These are phyloP conservation scores for Cololabis saira DNA, from an alignment of 2,113 vertebrate genomes.

Conservation along the genomic window DNA sequence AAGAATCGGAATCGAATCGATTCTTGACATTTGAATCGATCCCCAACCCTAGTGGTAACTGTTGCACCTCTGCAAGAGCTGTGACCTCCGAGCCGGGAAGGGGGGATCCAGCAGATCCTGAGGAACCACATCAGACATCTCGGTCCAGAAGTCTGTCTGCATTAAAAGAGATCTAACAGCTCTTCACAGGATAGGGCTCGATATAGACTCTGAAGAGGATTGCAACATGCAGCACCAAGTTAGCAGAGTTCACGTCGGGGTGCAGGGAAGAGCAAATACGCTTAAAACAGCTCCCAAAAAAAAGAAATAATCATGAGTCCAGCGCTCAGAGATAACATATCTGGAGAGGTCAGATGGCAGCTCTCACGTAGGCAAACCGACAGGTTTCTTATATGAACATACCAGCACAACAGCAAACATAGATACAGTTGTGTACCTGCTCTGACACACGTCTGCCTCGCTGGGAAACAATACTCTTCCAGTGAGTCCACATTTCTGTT, in stretches of 20 bases:
- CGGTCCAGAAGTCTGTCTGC: background rate
- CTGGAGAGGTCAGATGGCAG: conserved; percentile 37
- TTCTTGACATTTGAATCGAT: too few species aligned
- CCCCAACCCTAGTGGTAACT: too few species aligned
- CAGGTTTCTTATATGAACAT: conserved; percentile 40
- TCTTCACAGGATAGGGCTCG: background rate
- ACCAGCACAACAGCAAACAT: conserved; percentile 53
- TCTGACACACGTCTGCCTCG: background rate
- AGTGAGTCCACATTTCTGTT: background rate
- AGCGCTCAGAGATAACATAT: conserved; percentile 57
- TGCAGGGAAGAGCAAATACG: conserved; percentile 60
- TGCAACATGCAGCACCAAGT: too few species aligned
- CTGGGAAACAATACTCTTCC: background rate
- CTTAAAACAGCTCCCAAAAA: conserved; percentile 33
- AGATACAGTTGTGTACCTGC: conserved; percentile 29
- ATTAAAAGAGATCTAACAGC: background rate
- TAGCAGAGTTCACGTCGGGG: conserved; percentile 64
- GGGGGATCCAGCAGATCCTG: too few species aligned
- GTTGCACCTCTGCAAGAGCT: too few species aligned
- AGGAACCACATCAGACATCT: too few species aligned
- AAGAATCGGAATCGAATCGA: too few species aligned
- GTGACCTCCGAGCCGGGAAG: too few species aligned
- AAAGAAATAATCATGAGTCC: conserved; percentile 28
- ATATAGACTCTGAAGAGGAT: conserved; percentile 8
- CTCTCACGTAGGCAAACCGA: conserved; percentile 59